These are phyloP conservation scores for Xiphydria camelus DNA, from an alignment of 2,888 invertebrate genomes.

Conservation along the genomic window DNA sequence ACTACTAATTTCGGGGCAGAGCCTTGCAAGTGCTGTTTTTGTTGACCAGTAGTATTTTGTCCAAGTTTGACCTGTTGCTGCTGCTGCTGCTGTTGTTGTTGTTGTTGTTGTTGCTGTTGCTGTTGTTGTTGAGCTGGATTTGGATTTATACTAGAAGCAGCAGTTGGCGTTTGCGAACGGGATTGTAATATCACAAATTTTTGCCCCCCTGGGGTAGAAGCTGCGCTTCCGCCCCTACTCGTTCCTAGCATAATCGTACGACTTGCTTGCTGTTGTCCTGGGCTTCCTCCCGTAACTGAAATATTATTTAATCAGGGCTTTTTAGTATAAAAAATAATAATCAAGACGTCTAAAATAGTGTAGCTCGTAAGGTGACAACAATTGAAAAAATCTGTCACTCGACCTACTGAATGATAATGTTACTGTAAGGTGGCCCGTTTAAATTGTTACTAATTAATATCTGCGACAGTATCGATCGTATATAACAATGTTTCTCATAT, in stretches of 20 bases:
- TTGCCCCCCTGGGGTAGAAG: conserved; percentile 39
- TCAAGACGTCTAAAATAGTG: no score
- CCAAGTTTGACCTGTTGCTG: conserved; percentile 34
- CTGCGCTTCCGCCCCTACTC: conserved; percentile 46
- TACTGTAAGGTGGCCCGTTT: no score
- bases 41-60: conserved; percentile 37
- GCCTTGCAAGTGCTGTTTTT: conserved; percentile 45
- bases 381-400: no score
- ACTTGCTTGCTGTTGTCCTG: conserved; percentile 42
- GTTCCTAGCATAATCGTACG: conserved; percentile 62
- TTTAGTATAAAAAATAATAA: no score
- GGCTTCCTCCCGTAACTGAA: conserved; percentile 40
- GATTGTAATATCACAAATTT: conserved; percentile 52
- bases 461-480: no score
- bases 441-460: no score
- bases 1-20: conserved; percentile 61
- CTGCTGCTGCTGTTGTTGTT: conserved; percentile 21
- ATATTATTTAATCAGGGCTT: conserved; percentile 33
- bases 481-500: no score
- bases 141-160: conserved; percentile 29
- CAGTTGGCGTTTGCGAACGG: conserved; percentile 50
- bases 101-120: conserved; percentile 23
- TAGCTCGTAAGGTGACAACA: no score
- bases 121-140: conserved; percentile 31
- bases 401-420: no score